Evolutionary conservation across 2,888 invertebrate genomes (phyloP), one percentile per base, ranked within the genome.

Genomic region (Lycocerus yunnanus): DNA sequence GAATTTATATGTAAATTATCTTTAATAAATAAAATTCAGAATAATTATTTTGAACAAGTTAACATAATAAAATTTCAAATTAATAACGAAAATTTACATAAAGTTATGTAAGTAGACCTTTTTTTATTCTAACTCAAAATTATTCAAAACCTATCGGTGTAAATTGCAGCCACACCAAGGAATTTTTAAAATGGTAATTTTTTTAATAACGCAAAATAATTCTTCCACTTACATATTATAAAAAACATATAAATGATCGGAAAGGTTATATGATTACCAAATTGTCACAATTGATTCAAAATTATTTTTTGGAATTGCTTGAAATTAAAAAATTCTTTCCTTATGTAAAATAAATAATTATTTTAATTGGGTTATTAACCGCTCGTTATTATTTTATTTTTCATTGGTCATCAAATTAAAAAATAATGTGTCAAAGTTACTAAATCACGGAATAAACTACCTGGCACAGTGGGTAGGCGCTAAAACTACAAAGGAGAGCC

Each of bases 61-160:
- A 18, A 18, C 20, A 63, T 18, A 63, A 20, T 63, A 63, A 63
- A 16, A 20, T 63, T 63, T 63, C 20, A 18, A 63, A 63, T 20
- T 63, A 63, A 63, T 63, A 18, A 63, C 61, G 61, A 63, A 63
- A 63, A 20, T 20, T 20, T 18, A 63, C 61, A 63, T 20, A 63
- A 63, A 63, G 16, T 63, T 63, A 63, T 63, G 61, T 63, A 63
- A 63, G 18, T 63, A 63, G 61, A 63, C 16, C 61, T 63, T 63
- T 16, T 20, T 16, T 63, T 63, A 18, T 18, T 63, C 61, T 63
- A 63, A 63, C 43, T 43, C n/a, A 43, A 43, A 43, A 43, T 43
- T 43, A 43, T 43, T 43, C 43, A 43, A 43, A 43, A 43, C 43
- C n/a, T 43, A 43, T 43, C 43, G 43, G 6, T n/a, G 43, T 43